Base-by-base conservation (phyloP, 2,113 vertebrate genomes). In the Centropristis striata region DNA sequence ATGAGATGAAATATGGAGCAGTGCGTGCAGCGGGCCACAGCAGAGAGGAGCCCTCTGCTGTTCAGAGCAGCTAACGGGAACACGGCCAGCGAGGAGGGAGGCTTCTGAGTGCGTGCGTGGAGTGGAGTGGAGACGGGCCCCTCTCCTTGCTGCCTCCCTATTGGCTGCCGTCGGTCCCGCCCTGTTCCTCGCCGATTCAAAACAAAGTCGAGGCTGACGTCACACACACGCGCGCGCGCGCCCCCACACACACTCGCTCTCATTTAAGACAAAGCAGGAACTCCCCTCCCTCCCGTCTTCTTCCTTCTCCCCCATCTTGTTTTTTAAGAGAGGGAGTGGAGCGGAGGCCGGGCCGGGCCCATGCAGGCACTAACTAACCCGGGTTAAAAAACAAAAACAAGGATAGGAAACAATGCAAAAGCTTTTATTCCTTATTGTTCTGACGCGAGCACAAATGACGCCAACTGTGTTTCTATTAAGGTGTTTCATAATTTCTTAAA, bases 161-260 rank as follows among this genome's bases (percentile, higher is more conserved):
- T 93, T 69, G 91, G 88, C 73, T 85, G 61, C 46, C 18, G 15
- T n/a, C 59, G 75, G 68, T 39, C 84, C 87, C 90, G 37, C 90
- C 92, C 74, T 55, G 49, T 72, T 84, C 81, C 71, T 83, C 53
- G 28, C 54, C 51, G 53, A 90, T 88, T 86, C 81, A 90, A 80
- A 88, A 85, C 75, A 89, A 91, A 89, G 78, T 89, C 1, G 23
- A 53, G 47, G 58, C 60, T 93, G 90, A 90, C 83, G 53, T 88
- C 86, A 92, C 71, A 13, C 54, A 12, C 57, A 46, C 73, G 68
- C 54, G 12, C 57, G 46, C 73, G 68, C 59, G 12, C 65, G 50
- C 53, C 36, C 69, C 23, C 50, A 28, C 59, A 39, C 44, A n/a
- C 64, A 58, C 73, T 51, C 66, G 23, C 49, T 50, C 49, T 58